Evolutionary conservation across 2,888 invertebrate species (phyloP).

Genomic region (Clunio marinus): DNA sequence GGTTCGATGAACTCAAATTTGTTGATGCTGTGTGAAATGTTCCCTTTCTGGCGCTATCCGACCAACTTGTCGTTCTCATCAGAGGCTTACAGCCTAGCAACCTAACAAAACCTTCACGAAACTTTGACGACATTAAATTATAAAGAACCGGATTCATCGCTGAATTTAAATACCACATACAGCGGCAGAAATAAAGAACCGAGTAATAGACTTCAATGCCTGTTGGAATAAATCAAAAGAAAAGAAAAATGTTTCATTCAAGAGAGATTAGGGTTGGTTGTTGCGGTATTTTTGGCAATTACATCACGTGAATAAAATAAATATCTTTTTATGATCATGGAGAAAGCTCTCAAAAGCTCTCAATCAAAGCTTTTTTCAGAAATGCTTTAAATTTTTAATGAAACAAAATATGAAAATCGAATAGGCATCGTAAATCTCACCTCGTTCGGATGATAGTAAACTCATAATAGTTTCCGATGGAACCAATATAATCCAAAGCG

Average conservation of each 20-base stretch:
- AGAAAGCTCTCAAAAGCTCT: neutral
- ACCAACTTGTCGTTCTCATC: conserved; percentile 40
- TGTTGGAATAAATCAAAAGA: conserved; percentile 47
- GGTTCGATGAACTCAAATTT: conserved; percentile 42
- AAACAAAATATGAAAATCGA: no score
- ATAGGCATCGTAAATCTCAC: neutral
- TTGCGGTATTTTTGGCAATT: neutral
- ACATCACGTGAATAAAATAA: neutral
- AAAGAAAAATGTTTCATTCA: conserved; percentile 52
- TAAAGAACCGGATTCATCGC: conserved; percentile 89
- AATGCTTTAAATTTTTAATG: no score
- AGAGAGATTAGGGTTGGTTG: no score
- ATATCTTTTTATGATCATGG: neutral
- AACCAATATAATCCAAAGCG: conserved; percentile 78
- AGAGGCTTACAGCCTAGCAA: conserved; percentile 53
- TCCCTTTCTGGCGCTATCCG: conserved; percentile 42
- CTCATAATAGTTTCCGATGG: conserved; percentile 62
- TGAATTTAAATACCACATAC: conserved; percentile 85
- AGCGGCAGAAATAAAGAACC: conserved; percentile 77
- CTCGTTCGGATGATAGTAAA: neutral
- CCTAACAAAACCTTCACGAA: conserved; percentile 73
- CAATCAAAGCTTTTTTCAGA: no score
- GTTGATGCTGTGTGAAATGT: conserved; percentile 45
- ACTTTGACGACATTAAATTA: conserved; percentile 88
- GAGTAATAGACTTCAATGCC: conserved; percentile 79